A percentile compares a stretch with the other conserved stretches of the same genome.
These are phyloP conservation scores for Prunella himalayana DNA, from an alignment of 2,113 vertebrate species.

Conservation along the genomic window DNA sequence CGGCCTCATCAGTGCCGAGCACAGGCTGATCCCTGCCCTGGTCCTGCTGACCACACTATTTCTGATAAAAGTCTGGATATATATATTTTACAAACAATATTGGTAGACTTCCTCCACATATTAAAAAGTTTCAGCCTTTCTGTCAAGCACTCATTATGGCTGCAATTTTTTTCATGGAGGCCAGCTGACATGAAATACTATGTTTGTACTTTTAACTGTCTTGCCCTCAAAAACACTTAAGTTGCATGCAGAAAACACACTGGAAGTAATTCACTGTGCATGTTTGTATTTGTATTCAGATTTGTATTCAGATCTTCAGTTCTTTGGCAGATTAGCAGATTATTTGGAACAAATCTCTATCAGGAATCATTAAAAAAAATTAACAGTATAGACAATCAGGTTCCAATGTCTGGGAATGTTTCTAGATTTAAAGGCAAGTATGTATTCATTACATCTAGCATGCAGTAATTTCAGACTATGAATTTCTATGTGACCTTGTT, in stretches of 20 bases:
- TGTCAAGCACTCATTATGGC: neutral
- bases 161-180: neutral
- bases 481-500: neutral
- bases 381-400: neutral
- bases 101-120: neutral
- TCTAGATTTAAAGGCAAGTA: neutral
- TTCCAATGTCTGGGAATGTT: neutral
- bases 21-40: neutral
- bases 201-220: neutral
- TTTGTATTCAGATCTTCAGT: neutral
- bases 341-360: neutral
- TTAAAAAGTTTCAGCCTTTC: neutral
- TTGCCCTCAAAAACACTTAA: neutral
- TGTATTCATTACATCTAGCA: neutral
- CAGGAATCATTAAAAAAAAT: neutral
- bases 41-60: neutral
- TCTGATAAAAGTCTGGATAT: neutral
- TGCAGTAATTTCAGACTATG: neutral
- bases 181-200: neutral
- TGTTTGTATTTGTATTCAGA: no score
- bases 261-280: neutral
- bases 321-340: neutral
- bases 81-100: neutral
- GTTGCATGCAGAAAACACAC: neutral
- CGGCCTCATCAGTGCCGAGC: accelerated